Percentiles rank a stretch among this genome's conserved stretches.
These are phyloP conservation scores for Shinisaurus crocodilurus DNA, from an alignment of 2,113 vertebrate species.

Conservation along the genomic window DNA sequence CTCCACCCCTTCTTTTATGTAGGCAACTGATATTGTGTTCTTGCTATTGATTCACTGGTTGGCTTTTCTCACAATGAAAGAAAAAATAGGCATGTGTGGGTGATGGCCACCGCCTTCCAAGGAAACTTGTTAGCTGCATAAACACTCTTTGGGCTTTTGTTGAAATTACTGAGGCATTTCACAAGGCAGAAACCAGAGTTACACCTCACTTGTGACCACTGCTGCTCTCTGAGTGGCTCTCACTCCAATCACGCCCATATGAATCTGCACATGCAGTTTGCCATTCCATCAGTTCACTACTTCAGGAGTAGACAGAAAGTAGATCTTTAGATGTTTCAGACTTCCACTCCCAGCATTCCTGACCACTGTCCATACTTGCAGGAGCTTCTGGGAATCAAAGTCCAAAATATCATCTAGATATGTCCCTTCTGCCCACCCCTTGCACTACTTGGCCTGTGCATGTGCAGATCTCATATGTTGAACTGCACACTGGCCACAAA, in stretches of 20 bases:
- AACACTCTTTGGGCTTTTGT: background rate
- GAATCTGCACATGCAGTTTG: background rate
- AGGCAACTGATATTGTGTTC: background rate
- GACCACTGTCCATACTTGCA: too few relatives aligned
- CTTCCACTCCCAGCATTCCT: too few relatives aligned
- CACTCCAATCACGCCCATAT: background rate
- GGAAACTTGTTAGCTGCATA: background rate
- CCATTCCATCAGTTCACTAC: background rate
- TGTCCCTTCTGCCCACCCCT: too few relatives aligned
- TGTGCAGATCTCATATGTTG: background rate
- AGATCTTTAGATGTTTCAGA: too few relatives aligned
- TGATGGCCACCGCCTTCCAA: background rate
- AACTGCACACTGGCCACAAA: too few relatives aligned
- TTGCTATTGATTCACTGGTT: background rate
- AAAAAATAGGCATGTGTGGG: background rate
- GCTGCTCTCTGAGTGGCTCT: background rate
- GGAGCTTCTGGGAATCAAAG: too few relatives aligned
- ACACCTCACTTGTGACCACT: background rate
- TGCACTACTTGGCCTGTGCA: background rate
- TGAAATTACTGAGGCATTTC: background rate
- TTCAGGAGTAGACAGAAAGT: too few relatives aligned
- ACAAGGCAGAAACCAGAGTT: background rate
- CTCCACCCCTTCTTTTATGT: background rate
- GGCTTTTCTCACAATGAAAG: background rate
- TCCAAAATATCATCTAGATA: too few relatives aligned